A percentile compares a stretch with the other conserved stretches of the same genome.
Evolutionary conservation across 2,113 vertebrate genomes (phyloP).

Genomic region (Perca flavescens): DNA sequence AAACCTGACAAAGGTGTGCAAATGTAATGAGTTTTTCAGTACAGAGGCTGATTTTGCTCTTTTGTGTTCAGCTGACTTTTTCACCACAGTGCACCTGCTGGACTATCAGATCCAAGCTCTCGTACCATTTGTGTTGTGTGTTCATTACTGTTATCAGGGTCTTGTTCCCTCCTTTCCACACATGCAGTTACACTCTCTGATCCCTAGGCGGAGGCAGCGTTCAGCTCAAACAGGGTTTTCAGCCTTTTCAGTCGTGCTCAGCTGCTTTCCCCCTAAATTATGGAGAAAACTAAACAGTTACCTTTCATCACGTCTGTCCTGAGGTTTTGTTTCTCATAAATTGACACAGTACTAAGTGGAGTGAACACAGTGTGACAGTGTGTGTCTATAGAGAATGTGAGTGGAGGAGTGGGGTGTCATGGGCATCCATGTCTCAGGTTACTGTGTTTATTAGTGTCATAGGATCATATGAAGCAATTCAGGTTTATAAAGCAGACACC

Average conservation of each 20-base stretch:
- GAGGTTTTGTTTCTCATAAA: conserved; percentile 49
- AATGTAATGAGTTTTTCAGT: neutral
- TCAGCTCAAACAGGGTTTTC: neutral
- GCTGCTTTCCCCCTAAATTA: conserved; percentile 3
- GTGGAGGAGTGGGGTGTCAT: neutral
- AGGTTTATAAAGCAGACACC: conserved; percentile 8
- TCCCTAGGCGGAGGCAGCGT: conserved; percentile 52
- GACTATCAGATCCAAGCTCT: neutral
- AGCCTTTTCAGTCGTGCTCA: neutral
- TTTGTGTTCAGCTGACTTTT: neutral
- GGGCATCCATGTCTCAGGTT: conserved; percentile 22
- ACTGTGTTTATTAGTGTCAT: conserved; percentile 11
- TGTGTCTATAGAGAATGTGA: neutral
- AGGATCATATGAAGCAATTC: neutral
- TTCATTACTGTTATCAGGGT: neutral
- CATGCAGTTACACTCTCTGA: conserved; percentile 25
- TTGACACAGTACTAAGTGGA: conserved; percentile 25
- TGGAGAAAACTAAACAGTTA: conserved; percentile 42
- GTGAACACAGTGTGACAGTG: conserved; percentile 24
- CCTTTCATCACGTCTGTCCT: conserved; percentile 44
- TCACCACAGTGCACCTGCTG: neutral
- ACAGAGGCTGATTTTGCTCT: neutral
- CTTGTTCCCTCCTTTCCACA: accelerated
- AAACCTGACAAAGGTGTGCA: neutral
- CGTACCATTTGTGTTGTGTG: neutral